Evolutionary conservation across 2,888 invertebrate genomes (phyloP), one percentile per base, ranked within the genome.

Genomic region (Perizoma flavofasciatum): DNA sequence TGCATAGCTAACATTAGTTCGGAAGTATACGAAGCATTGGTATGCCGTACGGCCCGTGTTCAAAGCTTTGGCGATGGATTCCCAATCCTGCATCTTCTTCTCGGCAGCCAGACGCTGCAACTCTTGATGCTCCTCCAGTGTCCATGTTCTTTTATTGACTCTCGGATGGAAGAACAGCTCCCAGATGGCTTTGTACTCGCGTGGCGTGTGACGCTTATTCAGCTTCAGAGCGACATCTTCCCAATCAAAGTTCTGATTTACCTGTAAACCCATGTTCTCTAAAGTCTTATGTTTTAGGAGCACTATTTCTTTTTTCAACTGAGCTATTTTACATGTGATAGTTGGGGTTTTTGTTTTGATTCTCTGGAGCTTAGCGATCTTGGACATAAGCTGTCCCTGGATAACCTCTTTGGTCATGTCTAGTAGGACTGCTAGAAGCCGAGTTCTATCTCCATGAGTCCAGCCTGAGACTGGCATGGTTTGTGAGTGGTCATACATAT

Each of bases 131-230:
- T 92, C 91, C 50, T 44, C 11, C 65, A 75, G 80, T 6, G 67
- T 73, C 92, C 91, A 92, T 44, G 55, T 64, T 22, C 56, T 74
- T 75, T 74, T 96, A 65, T 94, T 96, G 10, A 96, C 91, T 10
- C 90, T 81, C 0, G 96, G 96, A 78, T 95, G 95, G 49, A 96
- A 78, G 73, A 94, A 95, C 32, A 95, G 88, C 60, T 94, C 93
- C 96, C 96, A 97, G 76, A 96, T 93, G 0, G 95, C 92, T 69
- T 92, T 85, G 75, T 96, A 96, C 74, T 95, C 95, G 7, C 88
- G 84, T 0, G 94, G 83, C 0, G 92, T 91, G 72, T 96, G 96
- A n/a, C 94, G 92, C 40, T 88, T 81, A 63, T 92, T 89, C 5
- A 93, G 64, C 33, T 76, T 75, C 5, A 81, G 81, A 0, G 94